Evolutionary conservation across 2,888 invertebrate species (phyloP).

Genomic region (Parthenolecanium corni): DNA sequence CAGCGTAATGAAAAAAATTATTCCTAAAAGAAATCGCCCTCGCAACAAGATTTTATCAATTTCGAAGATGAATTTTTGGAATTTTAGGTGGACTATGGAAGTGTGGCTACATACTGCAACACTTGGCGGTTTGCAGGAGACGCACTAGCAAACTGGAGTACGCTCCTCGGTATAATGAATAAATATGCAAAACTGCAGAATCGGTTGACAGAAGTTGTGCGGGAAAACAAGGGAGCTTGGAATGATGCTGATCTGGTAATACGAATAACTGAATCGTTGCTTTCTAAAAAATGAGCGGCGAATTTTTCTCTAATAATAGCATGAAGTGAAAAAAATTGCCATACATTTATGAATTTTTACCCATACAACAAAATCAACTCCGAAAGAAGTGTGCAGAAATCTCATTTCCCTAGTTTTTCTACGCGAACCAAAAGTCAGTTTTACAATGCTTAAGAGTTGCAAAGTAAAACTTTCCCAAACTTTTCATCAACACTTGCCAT

Average conservation of each 20-base stretch:
- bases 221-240: slow-evolving; percentile 61
- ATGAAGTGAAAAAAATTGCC: neutral
- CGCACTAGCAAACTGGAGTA: slow-evolving; percentile 53
- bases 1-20: neutral
- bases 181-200: slow-evolving; percentile 55
- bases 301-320: neutral
- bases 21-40: too few relatives aligned
- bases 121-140: slow-evolving; percentile 59
- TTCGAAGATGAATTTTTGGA: neutral
- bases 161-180: slow-evolving; percentile 46
- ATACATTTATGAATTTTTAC: neutral
- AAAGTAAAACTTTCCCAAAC: too few relatives aligned
- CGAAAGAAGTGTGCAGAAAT: too few relatives aligned
- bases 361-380: too few relatives aligned
- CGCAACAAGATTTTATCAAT: too few relatives aligned
- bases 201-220: slow-evolving; percentile 43
- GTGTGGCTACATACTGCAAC: slow-evolving; percentile 49
- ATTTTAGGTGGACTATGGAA: slow-evolving; percentile 47
- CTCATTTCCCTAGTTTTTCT: neutral
- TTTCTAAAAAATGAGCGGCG: too few relatives aligned
- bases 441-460: too few relatives aligned
- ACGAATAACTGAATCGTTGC: too few relatives aligned
- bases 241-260: slow-evolving; percentile 63
- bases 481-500: too few relatives aligned
- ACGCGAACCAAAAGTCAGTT: too few relatives aligned